phyloP scores from a whole-genome alignment of 30 jellyfish, hydroid and myxozoan genomes.

The Phacellophora camtschatica region DNA sequence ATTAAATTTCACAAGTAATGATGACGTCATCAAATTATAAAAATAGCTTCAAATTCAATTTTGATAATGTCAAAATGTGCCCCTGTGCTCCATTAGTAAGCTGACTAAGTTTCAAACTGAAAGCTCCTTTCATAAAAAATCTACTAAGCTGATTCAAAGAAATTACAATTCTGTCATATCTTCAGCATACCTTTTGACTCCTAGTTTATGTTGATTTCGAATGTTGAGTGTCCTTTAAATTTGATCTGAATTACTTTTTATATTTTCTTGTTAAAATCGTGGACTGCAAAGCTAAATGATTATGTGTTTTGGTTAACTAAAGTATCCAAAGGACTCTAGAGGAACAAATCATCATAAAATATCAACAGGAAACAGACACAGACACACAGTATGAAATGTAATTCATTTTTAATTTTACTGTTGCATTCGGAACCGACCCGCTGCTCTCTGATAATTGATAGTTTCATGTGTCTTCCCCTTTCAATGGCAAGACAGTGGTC shows the following conservation, averaged over 20 bases:
- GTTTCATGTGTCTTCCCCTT: not conserved
- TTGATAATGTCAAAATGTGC: too few species aligned
- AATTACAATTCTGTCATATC: not conserved
- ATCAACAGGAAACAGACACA: not conserved
- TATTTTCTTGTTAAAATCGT: too few species aligned
- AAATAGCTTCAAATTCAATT: too few species aligned
- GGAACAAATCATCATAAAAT: not conserved
- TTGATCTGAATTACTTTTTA: not conserved
- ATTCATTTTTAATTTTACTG: not conserved
- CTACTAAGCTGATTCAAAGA: not conserved
- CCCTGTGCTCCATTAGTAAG: too few species aligned
- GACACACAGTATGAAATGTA: too few species aligned
- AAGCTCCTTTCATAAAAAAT: too few species aligned
- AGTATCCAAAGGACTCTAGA: not conserved
- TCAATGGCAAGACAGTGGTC: not conserved
- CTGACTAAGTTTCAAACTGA: too few species aligned
- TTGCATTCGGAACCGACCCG: not conserved
- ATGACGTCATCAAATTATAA: too few species aligned
- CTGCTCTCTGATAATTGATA: not conserved
- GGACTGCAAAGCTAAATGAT: not conserved
- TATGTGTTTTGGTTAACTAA: not conserved
- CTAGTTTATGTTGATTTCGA: not conserved
- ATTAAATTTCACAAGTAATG: too few species aligned
- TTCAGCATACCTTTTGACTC: not conserved
- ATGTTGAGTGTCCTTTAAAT: not conserved